phyloP scores from a whole-genome alignment of 2,113 vertebrate species.

The Vombatus ursinus region DNA sequence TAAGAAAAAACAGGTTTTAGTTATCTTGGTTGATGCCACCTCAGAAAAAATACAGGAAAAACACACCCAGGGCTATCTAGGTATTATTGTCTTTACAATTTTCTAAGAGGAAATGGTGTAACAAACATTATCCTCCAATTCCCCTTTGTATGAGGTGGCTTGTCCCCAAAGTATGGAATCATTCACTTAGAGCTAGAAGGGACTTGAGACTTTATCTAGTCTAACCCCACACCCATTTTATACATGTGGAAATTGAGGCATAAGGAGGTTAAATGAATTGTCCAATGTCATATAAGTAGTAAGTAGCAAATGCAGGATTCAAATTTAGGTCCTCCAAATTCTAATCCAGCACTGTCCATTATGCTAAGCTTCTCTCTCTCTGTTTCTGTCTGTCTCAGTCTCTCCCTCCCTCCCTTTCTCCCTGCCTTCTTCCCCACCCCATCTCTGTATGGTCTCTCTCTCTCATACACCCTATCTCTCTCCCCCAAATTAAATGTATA shows the following conservation, averaged over 20 bases:
- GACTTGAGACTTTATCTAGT: background rate
- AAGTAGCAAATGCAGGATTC: background rate
- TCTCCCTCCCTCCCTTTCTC: too few species aligned
- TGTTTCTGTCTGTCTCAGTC: too few species aligned
- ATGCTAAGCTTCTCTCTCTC: background rate
- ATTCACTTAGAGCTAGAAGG: background rate
- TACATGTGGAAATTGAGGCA: background rate
- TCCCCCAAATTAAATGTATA: background rate
- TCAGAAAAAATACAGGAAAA: slow-evolving; percentile 49
- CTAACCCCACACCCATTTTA: background rate
- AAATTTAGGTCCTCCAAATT: background rate
- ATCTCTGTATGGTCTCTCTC: background rate
- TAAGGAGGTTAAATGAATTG: background rate
- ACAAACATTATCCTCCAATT: background rate
- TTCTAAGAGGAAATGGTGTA: background rate
- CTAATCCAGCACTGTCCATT: background rate
- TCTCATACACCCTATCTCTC: background rate
- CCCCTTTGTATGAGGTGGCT: background rate
- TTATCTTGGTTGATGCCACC: slow-evolving; percentile 48
- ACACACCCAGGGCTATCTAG: slow-evolving; percentile 12
- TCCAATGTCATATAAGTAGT: background rate
- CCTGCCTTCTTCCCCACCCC: too few species aligned
- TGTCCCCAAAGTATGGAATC: background rate
- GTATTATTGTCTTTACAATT: background rate
- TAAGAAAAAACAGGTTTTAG: slow-evolving; percentile 71